A percentile compares a stretch with the other conserved stretches of the same genome.
These are phyloP conservation scores for Leptinotarsa peninsularis DNA, from an alignment of 2,888 invertebrate genomes.

Conservation along the genomic window DNA sequence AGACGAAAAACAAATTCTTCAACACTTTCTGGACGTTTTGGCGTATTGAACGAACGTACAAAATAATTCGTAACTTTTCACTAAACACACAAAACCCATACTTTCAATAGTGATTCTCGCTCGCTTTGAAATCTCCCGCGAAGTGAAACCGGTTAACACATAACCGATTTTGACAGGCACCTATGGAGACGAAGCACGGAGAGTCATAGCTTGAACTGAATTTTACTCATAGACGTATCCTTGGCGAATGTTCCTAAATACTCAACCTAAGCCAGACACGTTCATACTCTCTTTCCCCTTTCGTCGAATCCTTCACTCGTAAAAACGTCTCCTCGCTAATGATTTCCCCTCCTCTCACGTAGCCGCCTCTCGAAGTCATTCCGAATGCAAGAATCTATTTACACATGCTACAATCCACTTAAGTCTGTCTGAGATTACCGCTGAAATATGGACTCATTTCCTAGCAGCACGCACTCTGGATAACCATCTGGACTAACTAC, in stretches of 20 bases:
- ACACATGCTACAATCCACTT: constrained; percentile 50
- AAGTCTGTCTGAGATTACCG: constrained; percentile 53
- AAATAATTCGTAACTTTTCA: too few relatives aligned
- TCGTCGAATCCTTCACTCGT: constrained; percentile 30
- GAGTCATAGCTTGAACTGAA: too few relatives aligned
- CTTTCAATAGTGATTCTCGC: too few relatives aligned
- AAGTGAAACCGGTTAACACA: too few relatives aligned
- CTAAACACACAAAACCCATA: too few relatives aligned
- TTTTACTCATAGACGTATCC: too few relatives aligned
- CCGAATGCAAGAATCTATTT: constrained; percentile 47
- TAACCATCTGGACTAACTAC: constrained; percentile 58
- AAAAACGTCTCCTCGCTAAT: constrained; percentile 42
- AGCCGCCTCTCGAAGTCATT: constrained; percentile 32
- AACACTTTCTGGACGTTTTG: too few relatives aligned
- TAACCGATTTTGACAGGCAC: too few relatives aligned
- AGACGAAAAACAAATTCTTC: too few relatives aligned
- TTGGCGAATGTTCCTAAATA: background rate
- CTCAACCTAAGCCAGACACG: background rate
- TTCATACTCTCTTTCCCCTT: background rate
- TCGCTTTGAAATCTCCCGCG: too few relatives aligned
- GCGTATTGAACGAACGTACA: too few relatives aligned
- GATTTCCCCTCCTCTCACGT: constrained; percentile 31
- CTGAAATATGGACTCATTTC: constrained; percentile 60
- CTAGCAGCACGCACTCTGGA: constrained; percentile 52
- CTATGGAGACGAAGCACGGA: too few relatives aligned